Evolutionary conservation across 2,888 invertebrate genomes (phyloP), one percentile per base, ranked within the genome.

Genomic region (Dryocosmus kuriphilus): DNA sequence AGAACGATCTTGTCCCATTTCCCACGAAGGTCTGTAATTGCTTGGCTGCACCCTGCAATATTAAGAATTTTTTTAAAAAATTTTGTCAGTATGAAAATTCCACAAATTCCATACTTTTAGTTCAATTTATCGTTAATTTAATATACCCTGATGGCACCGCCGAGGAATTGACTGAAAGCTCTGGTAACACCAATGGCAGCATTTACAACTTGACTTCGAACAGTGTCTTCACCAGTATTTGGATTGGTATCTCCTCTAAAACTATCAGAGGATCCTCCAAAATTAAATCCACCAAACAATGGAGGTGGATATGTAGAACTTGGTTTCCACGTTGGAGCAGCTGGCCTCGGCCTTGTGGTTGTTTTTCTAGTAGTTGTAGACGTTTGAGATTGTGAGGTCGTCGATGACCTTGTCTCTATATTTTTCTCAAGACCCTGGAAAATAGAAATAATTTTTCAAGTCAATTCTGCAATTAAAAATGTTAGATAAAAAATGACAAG

Each of bases 181-280:
- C 95, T 94, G 38, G 96, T 96, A 80, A 96, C 95, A 86, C 96
- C 95, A 84, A 96, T 94, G 79, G 96, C 96, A 24, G 96, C 95
- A 77, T 94, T 95, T 74, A 96, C 93, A 78, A 96, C 93, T 90
- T 93, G 93, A 80, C 91, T 92, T 79, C 93, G 89, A 57, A 92
- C 90, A 74, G 90, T 86, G 62, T 80, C 80, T 57, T 79, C 79
- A 3, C 71, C 75, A 2, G 79, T 57, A n/a, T 75, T 73, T 27
- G 60, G 35, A 27, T 62, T 62, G 27, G 71, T n/a, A 74, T 71
- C 78, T 32, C 55, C 81, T 38, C 46, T 55, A 8, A 16, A 27
- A 2, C 62, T 24, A 61, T 76, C 73, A 14, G 80, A 74, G 19
- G 81, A 76, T 41, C 82, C 83, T 57, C 87, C 89, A 77, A 89